Conservation (phyloP, 2,113 vertebrate genomes). For the Donacobius atricapilla region DNA sequence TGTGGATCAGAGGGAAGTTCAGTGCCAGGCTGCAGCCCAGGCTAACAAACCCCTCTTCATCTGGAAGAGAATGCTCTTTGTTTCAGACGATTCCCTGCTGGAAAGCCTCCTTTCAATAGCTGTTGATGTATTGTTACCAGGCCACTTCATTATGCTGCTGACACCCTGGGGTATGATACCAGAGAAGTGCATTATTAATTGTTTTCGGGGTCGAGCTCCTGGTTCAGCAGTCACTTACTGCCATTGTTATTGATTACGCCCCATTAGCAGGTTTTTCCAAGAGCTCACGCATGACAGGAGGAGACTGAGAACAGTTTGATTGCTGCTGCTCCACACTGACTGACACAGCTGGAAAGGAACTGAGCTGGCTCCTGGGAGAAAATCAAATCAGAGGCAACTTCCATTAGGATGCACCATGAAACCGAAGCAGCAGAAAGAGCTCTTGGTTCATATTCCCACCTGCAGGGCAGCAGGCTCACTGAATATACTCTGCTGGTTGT, state of each 20-base stretch:
- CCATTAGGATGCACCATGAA: neutral
- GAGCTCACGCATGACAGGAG: neutral
- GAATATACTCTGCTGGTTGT: neutral
- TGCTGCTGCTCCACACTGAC: neutral
- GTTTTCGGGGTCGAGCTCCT: neutral
- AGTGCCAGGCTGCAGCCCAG: neutral
- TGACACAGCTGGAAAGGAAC: neutral
- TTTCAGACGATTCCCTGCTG: neutral
- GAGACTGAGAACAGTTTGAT: neutral
- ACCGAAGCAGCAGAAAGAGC: neutral
- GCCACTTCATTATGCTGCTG: neutral
- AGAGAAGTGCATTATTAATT: conserved; percentile 29
- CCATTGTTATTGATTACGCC: neutral
- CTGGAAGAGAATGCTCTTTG: conserved; percentile 3
- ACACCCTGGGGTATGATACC: neutral
- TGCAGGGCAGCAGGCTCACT: conserved; percentile 22
- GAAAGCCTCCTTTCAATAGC: conserved; percentile 15
- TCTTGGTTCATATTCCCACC: conserved; percentile 3
- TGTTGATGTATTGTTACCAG: neutral
- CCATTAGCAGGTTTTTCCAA: neutral
- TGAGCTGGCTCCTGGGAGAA: neutral
- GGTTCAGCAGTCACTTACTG: conserved; percentile 25
- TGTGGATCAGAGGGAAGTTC: neutral
- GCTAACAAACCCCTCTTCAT: neutral
- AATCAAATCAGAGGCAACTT: neutral